Evolutionary conservation across 2,888 invertebrate species (phyloP).

Genomic region (Neria commutata): DNA sequence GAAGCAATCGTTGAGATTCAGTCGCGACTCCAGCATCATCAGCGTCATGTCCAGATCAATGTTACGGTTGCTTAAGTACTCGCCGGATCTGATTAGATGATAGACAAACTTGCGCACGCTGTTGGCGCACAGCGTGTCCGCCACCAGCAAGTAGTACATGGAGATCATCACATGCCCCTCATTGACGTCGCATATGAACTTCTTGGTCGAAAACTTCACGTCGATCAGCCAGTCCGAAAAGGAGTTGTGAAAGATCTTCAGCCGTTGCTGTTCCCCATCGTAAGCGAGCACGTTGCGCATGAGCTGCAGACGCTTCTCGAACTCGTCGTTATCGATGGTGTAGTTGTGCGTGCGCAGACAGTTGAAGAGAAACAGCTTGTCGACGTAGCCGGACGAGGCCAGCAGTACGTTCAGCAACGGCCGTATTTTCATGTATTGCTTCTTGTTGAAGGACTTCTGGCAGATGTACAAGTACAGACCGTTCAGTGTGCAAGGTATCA

Average conservation of each 20-base stretch:
- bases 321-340: conserved; percentile 79
- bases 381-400: conserved; percentile 84
- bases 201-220: conserved; percentile 96
- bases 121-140: conserved; percentile 71
- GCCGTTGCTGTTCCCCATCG: conserved; percentile 50
- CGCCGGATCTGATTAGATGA: conserved; percentile 72
- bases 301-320: conserved; percentile 77
- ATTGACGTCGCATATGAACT: conserved; percentile 84
- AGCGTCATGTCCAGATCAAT: conserved; percentile 59
- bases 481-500: conserved; percentile 94
- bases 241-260: conserved; percentile 87
- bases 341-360: conserved; percentile 82
- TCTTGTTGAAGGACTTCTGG: conserved; percentile 87
- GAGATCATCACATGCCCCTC: conserved; percentile 90
- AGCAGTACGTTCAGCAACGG: conserved; percentile 85
- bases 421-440: conserved; percentile 86
- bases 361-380: conserved; percentile 79
- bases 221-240: conserved; percentile 95
- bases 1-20: conserved; percentile 61
- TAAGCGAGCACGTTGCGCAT: conserved; percentile 67
- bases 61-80: conserved; percentile 64
- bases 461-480: conserved; percentile 95
- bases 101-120: conserved; percentile 78
- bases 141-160: conserved; percentile 79
- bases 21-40: conserved; percentile 58